Conservation (phyloP, 92 coral and sea anemone species). For the Siderastrea siderea region DNA sequence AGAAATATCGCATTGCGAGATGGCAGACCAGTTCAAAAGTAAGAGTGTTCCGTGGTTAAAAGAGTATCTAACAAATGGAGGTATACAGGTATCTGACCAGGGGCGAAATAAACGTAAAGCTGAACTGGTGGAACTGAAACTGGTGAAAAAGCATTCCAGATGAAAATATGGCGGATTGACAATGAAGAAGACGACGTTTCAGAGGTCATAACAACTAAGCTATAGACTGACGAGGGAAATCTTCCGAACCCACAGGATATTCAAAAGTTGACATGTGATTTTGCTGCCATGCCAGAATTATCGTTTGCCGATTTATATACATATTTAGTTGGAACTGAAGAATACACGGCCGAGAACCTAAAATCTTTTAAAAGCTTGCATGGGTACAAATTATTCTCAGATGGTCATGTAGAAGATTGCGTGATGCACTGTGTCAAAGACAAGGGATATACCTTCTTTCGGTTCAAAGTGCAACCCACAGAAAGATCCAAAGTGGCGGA, state of each 20-base stretch:
- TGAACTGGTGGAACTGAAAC: conserved; percentile 42
- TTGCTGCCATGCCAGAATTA: conserved; percentile 32
- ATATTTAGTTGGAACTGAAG: conserved; percentile 40
- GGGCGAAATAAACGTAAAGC: conserved; percentile 41
- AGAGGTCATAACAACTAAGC: neutral
- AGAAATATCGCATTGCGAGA: too few relatives aligned
- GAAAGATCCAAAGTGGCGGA: conserved; percentile 1
- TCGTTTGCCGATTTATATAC: conserved; percentile 38
- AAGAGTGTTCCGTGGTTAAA: conserved; percentile 30
- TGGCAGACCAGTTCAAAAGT: conserved; percentile 18
- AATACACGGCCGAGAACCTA: conserved; percentile 43
- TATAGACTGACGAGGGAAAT: conserved; percentile 8
- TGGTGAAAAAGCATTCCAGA: conserved; percentile 6
- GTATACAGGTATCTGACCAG: conserved; percentile 41
- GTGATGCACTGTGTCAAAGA: neutral
- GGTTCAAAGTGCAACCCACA: conserved; percentile 4
- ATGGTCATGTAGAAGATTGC: conserved; percentile 39
- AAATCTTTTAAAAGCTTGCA: conserved; percentile 32
- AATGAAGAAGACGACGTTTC: conserved; percentile 20
- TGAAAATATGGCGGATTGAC: conserved; percentile 35
- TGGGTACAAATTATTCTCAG: conserved; percentile 40
- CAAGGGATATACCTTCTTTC: neutral
- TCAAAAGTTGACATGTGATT: conserved; percentile 32
- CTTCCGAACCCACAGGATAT: conserved; percentile 13
- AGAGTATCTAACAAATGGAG: conserved; percentile 42